Evolutionary conservation across 2,113 vertebrate species (phyloP), one percentile per base, ranked within the genome.

Genomic region (Barnardius zonarius): DNA sequence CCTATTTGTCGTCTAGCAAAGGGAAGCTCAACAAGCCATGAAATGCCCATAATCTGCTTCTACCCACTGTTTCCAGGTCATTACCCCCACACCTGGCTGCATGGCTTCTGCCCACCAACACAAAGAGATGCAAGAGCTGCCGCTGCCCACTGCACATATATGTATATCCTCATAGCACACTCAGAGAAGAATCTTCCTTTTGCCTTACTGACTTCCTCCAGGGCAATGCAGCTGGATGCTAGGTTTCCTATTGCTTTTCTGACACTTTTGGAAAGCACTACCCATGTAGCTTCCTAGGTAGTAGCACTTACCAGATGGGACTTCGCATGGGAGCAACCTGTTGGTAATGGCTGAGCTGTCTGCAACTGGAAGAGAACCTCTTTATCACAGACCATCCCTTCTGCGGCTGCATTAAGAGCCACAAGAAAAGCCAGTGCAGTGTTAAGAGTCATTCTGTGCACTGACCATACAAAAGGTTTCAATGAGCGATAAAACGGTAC

Each of bases 1-100:
- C 37, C 6, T 18, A 41, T 55, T 66, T 70, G 17, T 59, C 48
- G 13, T 46, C 30, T 61, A 35, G 66, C 75, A 67, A 87, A 83
- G 37, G 74, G 86, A 91, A 93, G 10, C 46, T 33, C 49, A 70
- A n/a, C 46, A 57, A 83, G 13, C 57, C 63, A 76, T 41, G 43
- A 64, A 86, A 72, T 23, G 15, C 11, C 31, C 28, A 20, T 44
- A 41, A 75, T 61, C 41, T 86, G 49, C 35, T 41, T 44, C 70
- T 41, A 16, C 24, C 10, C 17, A 3, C 27, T 39, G 33, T 64
- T 54, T 77, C 44, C 86, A 70, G 44, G 64, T 55, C 24, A 61
- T 41, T 85, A 59, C 43, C n/a, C 5, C 27, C 0, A 0, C 17
- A 52, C 22, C 49, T n/a, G 0, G 1, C 37, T 61, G 31, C 12